Base-by-base conservation (phyloP, 2,797 vertebrate genomes). In the Pseudomugil gertrudae region DNA sequence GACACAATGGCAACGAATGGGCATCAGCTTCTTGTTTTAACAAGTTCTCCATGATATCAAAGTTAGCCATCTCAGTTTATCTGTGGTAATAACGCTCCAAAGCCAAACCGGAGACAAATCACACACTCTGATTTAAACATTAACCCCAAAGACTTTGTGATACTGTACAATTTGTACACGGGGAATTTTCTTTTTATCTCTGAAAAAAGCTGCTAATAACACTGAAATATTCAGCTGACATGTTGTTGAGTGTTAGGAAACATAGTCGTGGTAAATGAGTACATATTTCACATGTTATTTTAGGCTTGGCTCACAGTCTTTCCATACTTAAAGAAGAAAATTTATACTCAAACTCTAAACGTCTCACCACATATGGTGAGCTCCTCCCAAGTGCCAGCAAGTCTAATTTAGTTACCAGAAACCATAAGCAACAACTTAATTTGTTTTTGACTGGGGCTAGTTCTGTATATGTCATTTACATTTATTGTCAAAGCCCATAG, bases 251-350 rank as follows among this genome's bases (percentile, higher is more conserved):
- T 79, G 76, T 76, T 66, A 27, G 76, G 79, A 69, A 81, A 83
- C 88, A 85, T 87, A 87, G 71, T 84, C 88, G 89, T 85, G 91
- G 87, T 81, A 62, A 87, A 86, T 68, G 76, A 81, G 69, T 72
- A 65, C 76, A 86, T 33, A 79, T 75, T 72, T 86, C 55, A 0
- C 32, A 2, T 50, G 55, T 66, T 89, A 88, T 91, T 92, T 85
- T 57, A 63, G 77, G 84, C 71, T 75, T 71, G 53, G 57, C 79
- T 84, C 57, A 52, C 63, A 81, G 65, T 84, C 74, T 88, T 90
- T 89, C 83, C 79, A 8, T 83, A 81, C 79, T 87, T 89, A 85
- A 84, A 88, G 72, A 79, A 82, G 75, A 79, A 83, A 61, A 66
- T 80, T 79, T 78, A 45, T 76, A 61, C 63, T 72, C 48, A n/a